phyloP scores from a whole-genome alignment of 2,888 invertebrate species.

The Graphium colonna region DNA sequence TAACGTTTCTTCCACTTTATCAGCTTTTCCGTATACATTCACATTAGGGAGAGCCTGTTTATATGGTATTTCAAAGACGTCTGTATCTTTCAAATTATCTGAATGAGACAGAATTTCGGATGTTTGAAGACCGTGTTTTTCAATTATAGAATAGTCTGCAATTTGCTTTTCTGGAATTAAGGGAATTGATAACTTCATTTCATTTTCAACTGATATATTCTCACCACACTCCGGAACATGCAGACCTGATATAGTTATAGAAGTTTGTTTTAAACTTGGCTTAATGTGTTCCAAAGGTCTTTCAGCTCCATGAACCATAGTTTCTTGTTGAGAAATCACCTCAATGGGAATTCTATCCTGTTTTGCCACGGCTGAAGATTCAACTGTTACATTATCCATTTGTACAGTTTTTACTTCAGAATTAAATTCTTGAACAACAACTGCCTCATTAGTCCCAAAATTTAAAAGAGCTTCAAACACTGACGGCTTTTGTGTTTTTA shows the following conservation, averaged over 20 bases:
- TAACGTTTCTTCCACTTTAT: constrained; percentile 56
- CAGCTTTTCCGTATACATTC: constrained; percentile 65
- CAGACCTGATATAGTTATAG: constrained; percentile 66
- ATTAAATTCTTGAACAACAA: constrained; percentile 75
- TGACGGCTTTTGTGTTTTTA: constrained; percentile 35
- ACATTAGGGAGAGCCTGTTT: constrained; percentile 52
- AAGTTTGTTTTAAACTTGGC: constrained; percentile 54
- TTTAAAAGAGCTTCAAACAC: constrained; percentile 40
- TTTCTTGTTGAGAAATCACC: constrained; percentile 80
- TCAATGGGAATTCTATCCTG: constrained; percentile 70
- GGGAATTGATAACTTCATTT: constrained; percentile 59
- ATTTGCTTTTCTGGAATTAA: constrained; percentile 61
- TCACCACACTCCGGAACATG: constrained; percentile 80
- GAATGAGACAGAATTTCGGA: constrained; percentile 78
- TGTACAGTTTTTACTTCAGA: constrained; percentile 60
- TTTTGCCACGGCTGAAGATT: constrained; percentile 51
- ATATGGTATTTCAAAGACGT: constrained; percentile 52
- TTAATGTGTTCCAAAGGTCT: constrained; percentile 44
- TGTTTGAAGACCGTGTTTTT: constrained; percentile 73
- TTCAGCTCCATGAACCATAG: constrained; percentile 70
- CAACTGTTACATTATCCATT: constrained; percentile 43
- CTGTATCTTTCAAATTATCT: constrained; percentile 67
- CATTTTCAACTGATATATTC: constrained; percentile 79
- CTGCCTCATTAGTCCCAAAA: constrained; percentile 61
- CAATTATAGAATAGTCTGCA: constrained; percentile 59